Evolutionary conservation across 2,888 invertebrate genomes (phyloP).

Genomic region (Drosophila neonasuta): DNA sequence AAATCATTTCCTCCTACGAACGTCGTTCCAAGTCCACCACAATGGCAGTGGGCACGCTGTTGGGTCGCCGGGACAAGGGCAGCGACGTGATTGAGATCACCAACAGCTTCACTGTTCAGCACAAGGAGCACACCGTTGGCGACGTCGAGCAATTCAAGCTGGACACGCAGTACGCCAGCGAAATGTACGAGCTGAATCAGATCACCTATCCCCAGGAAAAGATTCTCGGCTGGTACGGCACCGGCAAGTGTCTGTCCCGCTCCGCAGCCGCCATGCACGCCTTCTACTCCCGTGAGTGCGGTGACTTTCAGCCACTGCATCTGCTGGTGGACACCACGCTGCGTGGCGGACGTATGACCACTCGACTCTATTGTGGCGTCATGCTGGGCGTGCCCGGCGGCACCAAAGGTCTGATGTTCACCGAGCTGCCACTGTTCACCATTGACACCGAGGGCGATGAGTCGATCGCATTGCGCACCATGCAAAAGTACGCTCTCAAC

Average conservation of each 20-base stretch:
- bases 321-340: constrained; percentile 55
- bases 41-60: constrained; percentile 55
- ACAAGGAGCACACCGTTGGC: constrained; percentile 43
- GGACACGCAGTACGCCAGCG: constrained; percentile 49
- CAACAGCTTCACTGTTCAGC: constrained; percentile 49
- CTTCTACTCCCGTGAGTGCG: constrained; percentile 48
- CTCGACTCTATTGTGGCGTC: constrained; percentile 51
- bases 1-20: constrained; percentile 62
- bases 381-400: constrained; percentile 61
- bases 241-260: constrained; percentile 46
- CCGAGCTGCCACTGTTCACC: constrained; percentile 45
- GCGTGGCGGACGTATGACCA: constrained; percentile 30
- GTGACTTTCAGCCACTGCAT: constrained; percentile 52
- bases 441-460: constrained; percentile 27
- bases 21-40: constrained; percentile 49
- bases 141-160: constrained; percentile 49
- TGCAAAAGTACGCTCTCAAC: constrained; percentile 43
- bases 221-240: constrained; percentile 63
- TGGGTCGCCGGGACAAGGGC: constrained; percentile 44
- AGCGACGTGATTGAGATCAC: constrained; percentile 52
- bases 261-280: constrained; percentile 45
- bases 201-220: constrained; percentile 53
- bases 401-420: constrained; percentile 56
- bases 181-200: constrained; percentile 54
- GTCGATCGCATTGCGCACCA: constrained; percentile 45